Evolutionary conservation across 2,113 vertebrate species (phyloP).

Genomic region (Oenanthe oenanthe): DNA sequence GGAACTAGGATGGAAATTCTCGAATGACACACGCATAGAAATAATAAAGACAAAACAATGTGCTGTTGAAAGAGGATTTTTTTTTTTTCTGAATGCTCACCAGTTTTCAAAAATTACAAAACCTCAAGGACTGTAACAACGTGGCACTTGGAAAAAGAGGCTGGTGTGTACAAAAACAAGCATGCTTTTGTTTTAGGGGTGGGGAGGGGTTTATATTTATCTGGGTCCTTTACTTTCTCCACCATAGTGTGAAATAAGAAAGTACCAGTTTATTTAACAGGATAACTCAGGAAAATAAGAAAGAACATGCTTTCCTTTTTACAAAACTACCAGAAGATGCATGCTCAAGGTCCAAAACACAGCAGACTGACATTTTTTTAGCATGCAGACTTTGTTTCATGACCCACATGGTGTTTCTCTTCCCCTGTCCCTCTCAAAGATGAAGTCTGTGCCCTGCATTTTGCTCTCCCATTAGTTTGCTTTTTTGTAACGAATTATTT

Average conservation of each 20-base stretch:
- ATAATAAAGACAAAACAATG: constrained; percentile 2
- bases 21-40: not conserved
- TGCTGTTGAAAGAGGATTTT: not conserved
- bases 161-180: not conserved
- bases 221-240: not conserved
- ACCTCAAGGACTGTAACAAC: constrained; percentile 9
- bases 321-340: constrained; percentile 7
- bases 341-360: not conserved
- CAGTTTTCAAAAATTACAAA: constrained; percentile 44
- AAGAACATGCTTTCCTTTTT: not conserved
- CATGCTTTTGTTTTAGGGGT: not conserved
- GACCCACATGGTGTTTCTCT: not conserved
- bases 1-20: not conserved
- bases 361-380: not conserved
- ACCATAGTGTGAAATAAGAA: not conserved
- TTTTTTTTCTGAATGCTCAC: not conserved
- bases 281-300: not conserved
- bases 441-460: not conserved
- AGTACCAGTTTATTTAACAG: not conserved
- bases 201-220: not conserved
- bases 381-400: not conserved
- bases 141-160: not conserved
- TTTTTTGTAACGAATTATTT: not conserved
- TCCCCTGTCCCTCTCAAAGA: not conserved
- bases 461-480: not conserved